Evolutionary conservation across 2,888 invertebrate genomes (phyloP).

Genomic region (Cerceris rybyensis): DNA sequence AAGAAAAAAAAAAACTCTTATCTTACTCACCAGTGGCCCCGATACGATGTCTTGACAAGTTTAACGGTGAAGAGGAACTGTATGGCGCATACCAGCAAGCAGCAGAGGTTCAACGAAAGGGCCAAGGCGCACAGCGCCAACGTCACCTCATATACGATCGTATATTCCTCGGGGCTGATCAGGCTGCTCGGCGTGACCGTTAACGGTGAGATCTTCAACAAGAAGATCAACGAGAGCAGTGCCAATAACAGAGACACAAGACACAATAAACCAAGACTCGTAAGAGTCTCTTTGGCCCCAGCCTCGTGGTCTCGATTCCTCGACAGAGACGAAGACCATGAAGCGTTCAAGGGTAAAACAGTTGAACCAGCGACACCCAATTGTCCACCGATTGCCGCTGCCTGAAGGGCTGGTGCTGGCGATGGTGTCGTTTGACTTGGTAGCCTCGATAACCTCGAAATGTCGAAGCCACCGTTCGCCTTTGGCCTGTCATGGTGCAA

Average conservation of each 20-base stretch:
- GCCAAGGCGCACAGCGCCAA: slow-evolving; percentile 94
- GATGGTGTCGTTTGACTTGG: slow-evolving; percentile 76
- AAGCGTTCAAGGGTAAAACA: slow-evolving; percentile 61
- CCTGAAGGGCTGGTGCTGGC: slow-evolving; percentile 70
- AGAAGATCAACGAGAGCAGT: slow-evolving; percentile 91
- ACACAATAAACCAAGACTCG: slow-evolving; percentile 92
- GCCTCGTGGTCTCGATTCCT: slow-evolving; percentile 82
- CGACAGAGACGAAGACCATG: slow-evolving; percentile 72
- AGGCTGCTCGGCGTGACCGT: slow-evolving; percentile 83
- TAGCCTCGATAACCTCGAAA: slow-evolving; percentile 82
- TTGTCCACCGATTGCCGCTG: slow-evolving; percentile 76
- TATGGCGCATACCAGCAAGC: slow-evolving; percentile 95
- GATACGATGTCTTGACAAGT: slow-evolving; percentile 92
- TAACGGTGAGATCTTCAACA: slow-evolving; percentile 91
- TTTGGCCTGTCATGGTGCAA: slow-evolving; percentile 70
- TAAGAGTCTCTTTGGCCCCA: slow-evolving; percentile 90
- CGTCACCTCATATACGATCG: slow-evolving; percentile 95
- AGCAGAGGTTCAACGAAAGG: slow-evolving; percentile 93
- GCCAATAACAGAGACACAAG: slow-evolving; percentile 93
- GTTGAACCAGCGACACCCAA: slow-evolving; percentile 66
- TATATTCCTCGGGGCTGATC: slow-evolving; percentile 90
- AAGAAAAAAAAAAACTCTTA: not conserved
- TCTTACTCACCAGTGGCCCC: slow-evolving; percentile 76
- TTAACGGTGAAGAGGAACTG: slow-evolving; percentile 97
- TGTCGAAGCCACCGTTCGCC: slow-evolving; percentile 84